Evolutionary conservation across 2,113 vertebrate species (phyloP).

Genomic region (Hypocryptadius cinnamomeus): DNA sequence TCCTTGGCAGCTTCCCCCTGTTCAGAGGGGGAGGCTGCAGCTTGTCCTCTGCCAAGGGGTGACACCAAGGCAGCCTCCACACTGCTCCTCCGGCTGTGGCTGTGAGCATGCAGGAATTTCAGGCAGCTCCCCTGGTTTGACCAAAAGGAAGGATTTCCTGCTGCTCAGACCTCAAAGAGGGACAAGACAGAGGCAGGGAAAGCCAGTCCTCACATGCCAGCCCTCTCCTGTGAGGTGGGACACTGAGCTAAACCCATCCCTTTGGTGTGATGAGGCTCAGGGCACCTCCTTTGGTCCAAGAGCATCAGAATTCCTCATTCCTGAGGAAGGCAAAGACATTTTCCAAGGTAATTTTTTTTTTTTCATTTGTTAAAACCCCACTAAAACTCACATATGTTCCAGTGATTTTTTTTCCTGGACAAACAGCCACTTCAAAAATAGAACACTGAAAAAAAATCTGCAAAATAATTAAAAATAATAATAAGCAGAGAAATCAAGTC

Average conservation of each 20-base stretch:
- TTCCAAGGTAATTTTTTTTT: background rate
- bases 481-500: constrained; percentile 46
- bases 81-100: background rate
- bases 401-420: background rate
- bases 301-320: background rate
- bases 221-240: background rate
- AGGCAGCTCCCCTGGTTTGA: background rate
- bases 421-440: background rate
- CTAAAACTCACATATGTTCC: background rate
- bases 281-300: background rate
- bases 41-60: background rate
- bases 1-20: background rate
- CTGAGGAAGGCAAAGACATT: rapidly evolving
- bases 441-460: background rate
- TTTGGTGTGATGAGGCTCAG: background rate
- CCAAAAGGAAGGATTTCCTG: background rate
- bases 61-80: background rate
- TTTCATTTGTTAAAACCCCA: background rate
- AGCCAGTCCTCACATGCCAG: background rate
- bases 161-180: background rate
- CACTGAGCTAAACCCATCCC: background rate
- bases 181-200: background rate
- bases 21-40: background rate
- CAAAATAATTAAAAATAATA: constrained; percentile 51
- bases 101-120: background rate